Percentiles rank a stretch among this genome's conserved stretches.
Conservation (phyloP, 2,888 invertebrate genomes). For the Oscheius sp. region DNA sequence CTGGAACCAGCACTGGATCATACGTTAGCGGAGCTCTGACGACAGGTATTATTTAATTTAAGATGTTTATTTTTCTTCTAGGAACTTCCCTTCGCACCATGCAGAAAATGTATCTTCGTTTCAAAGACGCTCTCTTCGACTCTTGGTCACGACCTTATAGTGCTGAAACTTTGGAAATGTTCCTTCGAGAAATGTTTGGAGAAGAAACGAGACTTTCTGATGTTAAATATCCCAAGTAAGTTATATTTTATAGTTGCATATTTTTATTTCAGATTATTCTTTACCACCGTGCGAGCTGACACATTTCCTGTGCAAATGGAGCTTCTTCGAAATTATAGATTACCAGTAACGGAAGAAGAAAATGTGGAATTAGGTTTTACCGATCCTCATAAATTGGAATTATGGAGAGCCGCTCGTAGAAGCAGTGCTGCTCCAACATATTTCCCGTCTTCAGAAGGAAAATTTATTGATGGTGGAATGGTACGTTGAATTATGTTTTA, state of each 20-base stretch:
- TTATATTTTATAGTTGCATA: not conserved
- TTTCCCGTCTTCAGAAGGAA: constrained; percentile 74
- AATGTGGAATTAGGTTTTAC: constrained; percentile 67
- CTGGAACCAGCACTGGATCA: constrained; percentile 89
- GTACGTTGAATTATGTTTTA: constrained; percentile 76
- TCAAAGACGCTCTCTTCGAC: constrained; percentile 92
- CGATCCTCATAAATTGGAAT: constrained; percentile 76
- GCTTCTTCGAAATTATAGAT: constrained; percentile 88
- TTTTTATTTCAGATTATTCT: constrained; percentile 77
- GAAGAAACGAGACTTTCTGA: constrained; percentile 86
- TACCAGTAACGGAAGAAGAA: constrained; percentile 66
- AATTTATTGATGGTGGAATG: constrained; percentile 71
- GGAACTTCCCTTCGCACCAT: constrained; percentile 79
- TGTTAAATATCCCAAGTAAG: constrained; percentile 82
- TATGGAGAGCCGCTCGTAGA: constrained; percentile 93
- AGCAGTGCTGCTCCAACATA: constrained; percentile 97
- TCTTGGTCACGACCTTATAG: constrained; percentile 84
- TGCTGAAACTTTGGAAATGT: constrained; percentile 85
- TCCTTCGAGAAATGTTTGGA: constrained; percentile 87
- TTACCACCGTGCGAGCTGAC: constrained; percentile 91
- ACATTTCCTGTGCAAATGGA: constrained; percentile 92
- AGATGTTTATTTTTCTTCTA: constrained; percentile 32
- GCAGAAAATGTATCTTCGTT: constrained; percentile 88
- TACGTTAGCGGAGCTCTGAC: constrained; percentile 88
- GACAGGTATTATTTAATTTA: constrained; percentile 74